Evolutionary conservation across 2,797 vertebrate genomes (phyloP).

Genomic region (Ctenochaetus hawaiiensis): DNA sequence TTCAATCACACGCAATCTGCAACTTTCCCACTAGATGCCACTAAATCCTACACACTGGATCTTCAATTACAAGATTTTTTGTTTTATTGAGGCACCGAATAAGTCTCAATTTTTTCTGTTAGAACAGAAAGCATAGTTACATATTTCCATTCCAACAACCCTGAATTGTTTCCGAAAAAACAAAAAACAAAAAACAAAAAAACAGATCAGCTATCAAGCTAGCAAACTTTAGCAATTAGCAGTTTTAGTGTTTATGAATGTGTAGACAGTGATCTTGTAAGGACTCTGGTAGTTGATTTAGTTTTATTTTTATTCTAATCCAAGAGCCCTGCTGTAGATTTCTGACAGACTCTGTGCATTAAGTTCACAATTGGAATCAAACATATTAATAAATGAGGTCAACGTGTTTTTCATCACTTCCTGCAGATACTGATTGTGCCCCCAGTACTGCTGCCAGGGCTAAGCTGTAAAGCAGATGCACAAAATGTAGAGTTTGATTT

Average conservation of each 20-base stretch:
- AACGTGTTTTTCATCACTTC: neutral
- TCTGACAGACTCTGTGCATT: neutral
- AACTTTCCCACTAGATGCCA: no score
- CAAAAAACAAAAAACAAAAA: no score
- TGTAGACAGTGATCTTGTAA: neutral
- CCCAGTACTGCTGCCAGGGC: neutral
- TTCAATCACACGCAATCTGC: no score
- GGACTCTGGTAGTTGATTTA: neutral
- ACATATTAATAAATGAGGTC: slow-evolving; percentile 1
- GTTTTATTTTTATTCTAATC: neutral
- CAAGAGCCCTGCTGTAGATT: neutral
- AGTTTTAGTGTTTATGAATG: no score
- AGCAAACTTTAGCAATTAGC: neutral
- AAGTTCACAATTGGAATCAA: neutral
- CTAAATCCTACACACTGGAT: no score
- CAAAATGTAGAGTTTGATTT: slow-evolving; percentile 26
- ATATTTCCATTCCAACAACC: neutral
- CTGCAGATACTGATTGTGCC: neutral
- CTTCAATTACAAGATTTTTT: no score
- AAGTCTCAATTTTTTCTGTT: neutral
- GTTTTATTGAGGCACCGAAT: neutral
- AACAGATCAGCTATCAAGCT: neutral
- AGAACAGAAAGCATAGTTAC: neutral
- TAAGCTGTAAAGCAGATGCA: neutral
- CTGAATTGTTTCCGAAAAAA: neutral